Percentiles rank a stretch among this genome's conserved stretches.
phyloP scores from a whole-genome alignment of 2,888 invertebrate species.

The Thereva unica region DNA sequence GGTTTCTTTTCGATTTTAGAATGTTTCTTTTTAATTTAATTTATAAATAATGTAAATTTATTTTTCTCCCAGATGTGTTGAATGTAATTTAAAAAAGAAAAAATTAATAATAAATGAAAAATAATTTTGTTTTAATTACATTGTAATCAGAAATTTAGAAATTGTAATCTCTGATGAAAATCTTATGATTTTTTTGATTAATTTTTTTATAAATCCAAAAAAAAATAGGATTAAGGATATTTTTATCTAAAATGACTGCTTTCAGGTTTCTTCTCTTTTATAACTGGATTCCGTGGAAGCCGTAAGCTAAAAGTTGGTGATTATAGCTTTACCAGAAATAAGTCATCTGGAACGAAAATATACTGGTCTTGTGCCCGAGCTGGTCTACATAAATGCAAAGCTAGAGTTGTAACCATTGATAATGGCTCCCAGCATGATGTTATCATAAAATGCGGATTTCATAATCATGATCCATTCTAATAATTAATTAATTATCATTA shows the following conservation, averaged over 20 bases:
- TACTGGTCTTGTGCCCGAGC: constrained; percentile 59
- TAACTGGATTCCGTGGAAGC: constrained; percentile 58
- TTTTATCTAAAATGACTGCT: constrained; percentile 23
- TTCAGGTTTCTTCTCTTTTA: constrained; percentile 51
- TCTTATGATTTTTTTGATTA: background rate
- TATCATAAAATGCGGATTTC: constrained; percentile 55
- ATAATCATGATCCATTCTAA: constrained; percentile 58
- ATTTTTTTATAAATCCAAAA: background rate
- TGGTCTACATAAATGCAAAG: constrained; percentile 58
- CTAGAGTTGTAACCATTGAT: constrained; percentile 56
- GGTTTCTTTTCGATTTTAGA: too few species aligned
- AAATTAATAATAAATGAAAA: too few species aligned
- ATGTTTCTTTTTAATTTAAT: too few species aligned
- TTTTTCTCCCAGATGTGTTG: too few species aligned
- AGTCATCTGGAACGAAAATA: constrained; percentile 54
- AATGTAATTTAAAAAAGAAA: too few species aligned
- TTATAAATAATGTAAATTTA: too few species aligned
- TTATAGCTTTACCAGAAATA: constrained; percentile 58
- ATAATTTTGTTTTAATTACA: too few species aligned
- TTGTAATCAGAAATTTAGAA: too few species aligned
- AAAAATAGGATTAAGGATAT: constrained; percentile 1
- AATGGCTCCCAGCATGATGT: constrained; percentile 54
- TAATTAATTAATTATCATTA: background rate
- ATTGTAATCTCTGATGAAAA: too few species aligned
- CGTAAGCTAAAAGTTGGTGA: constrained; percentile 58